phyloP scores from a whole-genome alignment of 2,113 vertebrate species.

The Coptodon bakossiorum region DNA sequence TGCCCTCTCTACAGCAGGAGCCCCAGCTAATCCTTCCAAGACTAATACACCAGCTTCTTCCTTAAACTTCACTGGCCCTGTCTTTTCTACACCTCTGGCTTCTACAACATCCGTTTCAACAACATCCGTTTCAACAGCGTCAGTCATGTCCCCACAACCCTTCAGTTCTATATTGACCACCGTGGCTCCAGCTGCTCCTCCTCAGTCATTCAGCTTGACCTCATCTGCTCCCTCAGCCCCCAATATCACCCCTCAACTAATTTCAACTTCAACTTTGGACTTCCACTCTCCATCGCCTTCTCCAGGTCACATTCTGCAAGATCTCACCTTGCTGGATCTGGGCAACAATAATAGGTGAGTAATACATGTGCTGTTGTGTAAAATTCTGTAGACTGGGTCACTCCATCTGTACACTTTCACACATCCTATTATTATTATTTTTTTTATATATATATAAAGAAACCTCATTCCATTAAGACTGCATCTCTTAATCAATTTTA shows the following conservation, averaged over 20 bases:
- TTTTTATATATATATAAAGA: not conserved
- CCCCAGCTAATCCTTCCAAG: not conserved
- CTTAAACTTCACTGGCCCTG: not conserved
- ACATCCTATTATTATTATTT: not conserved
- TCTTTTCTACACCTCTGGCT: constrained; percentile 37
- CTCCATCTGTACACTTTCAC: not conserved
- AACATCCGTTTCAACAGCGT: constrained; percentile 4
- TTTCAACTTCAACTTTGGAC: not conserved
- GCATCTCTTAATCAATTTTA: not conserved
- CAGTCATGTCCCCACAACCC: not conserved
- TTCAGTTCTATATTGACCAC: not conserved
- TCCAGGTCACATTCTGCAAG: constrained; percentile 39
- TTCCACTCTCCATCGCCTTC: not conserved
- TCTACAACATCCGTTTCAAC: constrained; percentile 16
- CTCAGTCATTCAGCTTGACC: not conserved
- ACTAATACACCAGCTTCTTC: constrained; percentile 3
- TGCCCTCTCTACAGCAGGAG: not conserved
- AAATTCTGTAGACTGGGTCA: not conserved
- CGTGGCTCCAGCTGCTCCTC: not conserved
- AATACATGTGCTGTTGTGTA: not conserved
- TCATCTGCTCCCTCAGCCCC: not conserved
- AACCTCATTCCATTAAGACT: not conserved
- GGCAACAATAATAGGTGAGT: constrained; percentile 49
- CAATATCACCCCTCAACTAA: not conserved
- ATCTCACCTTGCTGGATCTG: constrained; percentile 62